Evolutionary conservation across 2,888 invertebrate species (phyloP).

Genomic region (Apotomis betuletana): DNA sequence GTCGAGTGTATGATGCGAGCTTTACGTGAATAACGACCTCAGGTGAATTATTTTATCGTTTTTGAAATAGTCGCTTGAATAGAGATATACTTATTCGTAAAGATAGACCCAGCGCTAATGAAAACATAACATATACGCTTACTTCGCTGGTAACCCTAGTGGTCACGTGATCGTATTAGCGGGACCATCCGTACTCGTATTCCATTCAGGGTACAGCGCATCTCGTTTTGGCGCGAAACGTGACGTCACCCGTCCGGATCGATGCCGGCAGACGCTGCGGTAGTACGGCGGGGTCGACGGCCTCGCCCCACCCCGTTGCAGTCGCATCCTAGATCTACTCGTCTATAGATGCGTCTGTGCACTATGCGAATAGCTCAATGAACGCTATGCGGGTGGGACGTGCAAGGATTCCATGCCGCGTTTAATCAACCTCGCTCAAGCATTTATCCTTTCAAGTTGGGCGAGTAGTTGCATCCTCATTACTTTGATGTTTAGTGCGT

Average conservation of each 20-base stretch:
- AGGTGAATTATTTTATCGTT: not conserved
- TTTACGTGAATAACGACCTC: not conserved
- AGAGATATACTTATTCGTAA: too few relatives aligned
- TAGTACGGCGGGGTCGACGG: conserved; percentile 81
- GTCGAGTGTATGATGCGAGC: not conserved
- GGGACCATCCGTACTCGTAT: conserved; percentile 74
- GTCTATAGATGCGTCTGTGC: conserved; percentile 64
- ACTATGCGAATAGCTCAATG: conserved; percentile 63
- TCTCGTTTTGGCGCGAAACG: conserved; percentile 83
- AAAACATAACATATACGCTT: not conserved
- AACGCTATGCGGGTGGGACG: conserved; percentile 65
- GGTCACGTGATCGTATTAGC: conserved; percentile 70
- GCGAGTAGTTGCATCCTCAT: conserved; percentile 13
- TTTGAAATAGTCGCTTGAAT: not conserved
- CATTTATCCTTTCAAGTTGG: conserved; percentile 22
- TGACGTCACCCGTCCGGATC: conserved; percentile 83
- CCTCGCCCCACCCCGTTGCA: conserved; percentile 76
- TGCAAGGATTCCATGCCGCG: conserved; percentile 44
- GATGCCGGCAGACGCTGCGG: conserved; percentile 84
- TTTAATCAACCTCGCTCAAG: conserved; percentile 23
- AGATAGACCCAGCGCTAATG: not conserved
- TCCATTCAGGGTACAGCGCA: conserved; percentile 79
- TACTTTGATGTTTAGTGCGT: not conserved
- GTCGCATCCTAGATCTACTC: conserved; percentile 77
- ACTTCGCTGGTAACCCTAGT: conserved; percentile 43